phyloP scores from a whole-genome alignment of 2,888 invertebrate species.

The Agriotes lineatus region DNA sequence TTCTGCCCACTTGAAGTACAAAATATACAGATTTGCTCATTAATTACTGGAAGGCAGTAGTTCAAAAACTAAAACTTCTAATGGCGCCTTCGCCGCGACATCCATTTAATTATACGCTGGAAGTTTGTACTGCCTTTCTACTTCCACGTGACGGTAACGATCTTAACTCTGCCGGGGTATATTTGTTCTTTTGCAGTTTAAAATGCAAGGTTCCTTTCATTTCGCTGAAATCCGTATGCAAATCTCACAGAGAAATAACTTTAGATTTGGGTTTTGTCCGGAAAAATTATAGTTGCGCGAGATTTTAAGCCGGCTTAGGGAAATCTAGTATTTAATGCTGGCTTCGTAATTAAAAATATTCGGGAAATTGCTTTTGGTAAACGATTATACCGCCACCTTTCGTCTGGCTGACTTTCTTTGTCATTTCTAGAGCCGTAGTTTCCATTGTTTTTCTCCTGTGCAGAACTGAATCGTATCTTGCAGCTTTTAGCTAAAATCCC shows the following conservation, averaged over 20 bases:
- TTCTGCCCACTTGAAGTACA: not conserved
- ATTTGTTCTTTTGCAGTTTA: conserved; percentile 15
- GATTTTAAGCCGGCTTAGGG: not conserved
- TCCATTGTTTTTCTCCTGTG: conserved; percentile 29
- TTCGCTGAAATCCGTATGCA: conserved; percentile 14
- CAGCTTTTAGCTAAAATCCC: conserved; percentile 39
- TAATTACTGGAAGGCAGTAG: conserved; percentile 27
- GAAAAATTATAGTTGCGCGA: not conserved
- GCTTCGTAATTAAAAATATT: conserved; percentile 7
- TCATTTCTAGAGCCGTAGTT: conserved; percentile 18
- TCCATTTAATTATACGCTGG: conserved; percentile 35
- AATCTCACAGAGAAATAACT: conserved; percentile 2
- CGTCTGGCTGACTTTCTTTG: conserved; percentile 20
- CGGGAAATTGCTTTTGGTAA: conserved; percentile 15
- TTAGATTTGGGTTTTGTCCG: not conserved
- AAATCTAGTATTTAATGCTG: not conserved
- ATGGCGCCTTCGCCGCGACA: conserved; percentile 31
- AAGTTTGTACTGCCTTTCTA: conserved; percentile 27
- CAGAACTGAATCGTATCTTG: conserved; percentile 28
- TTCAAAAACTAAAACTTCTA: conserved; percentile 30
- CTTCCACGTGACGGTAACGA: conserved; percentile 29
- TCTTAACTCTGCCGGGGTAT: conserved; percentile 21
- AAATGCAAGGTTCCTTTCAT: conserved; percentile 6
- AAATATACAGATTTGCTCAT: not conserved
- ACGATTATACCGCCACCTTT: conserved; percentile 12